Evolutionary conservation across 1,140 invertebrate species (phyloP).

Genomic region (Drosophila lacertosa): DNA sequence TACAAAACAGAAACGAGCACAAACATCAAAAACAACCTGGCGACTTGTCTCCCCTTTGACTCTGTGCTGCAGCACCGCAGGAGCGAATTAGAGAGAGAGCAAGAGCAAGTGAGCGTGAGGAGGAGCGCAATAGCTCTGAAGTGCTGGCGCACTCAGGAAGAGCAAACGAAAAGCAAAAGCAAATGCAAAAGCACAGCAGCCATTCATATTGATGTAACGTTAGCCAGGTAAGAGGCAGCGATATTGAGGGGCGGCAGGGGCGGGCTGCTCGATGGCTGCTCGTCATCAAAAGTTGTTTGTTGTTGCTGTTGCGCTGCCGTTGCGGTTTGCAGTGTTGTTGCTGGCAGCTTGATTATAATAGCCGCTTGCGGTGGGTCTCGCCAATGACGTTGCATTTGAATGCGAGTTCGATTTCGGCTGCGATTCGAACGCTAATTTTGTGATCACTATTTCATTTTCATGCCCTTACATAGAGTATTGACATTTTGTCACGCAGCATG

Average conservation of each 20-base stretch:
- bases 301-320: slow-evolving; percentile 27
- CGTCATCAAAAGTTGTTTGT: slow-evolving; percentile 55
- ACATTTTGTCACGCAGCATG: neutral
- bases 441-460: slow-evolving; percentile 20
- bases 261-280: slow-evolving; percentile 39
- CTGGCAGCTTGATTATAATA: slow-evolving; percentile 71
- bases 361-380: slow-evolving; percentile 67
- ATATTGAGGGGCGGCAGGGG: neutral
- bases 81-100: slow-evolving; percentile 20
- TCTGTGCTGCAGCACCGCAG: slow-evolving; percentile 17
- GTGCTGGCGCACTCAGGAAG: slow-evolving; percentile 43
- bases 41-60: slow-evolving; percentile 37
- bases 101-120: slow-evolving; percentile 25
- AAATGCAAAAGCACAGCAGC: slow-evolving; percentile 41
- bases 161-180: slow-evolving; percentile 17
- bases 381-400: slow-evolving; percentile 67
- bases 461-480: neutral
- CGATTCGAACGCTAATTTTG: slow-evolving; percentile 70
- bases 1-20: slow-evolving; percentile 44
- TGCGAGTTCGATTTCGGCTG: slow-evolving; percentile 40
- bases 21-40: slow-evolving; percentile 34
- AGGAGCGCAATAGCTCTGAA: slow-evolving; percentile 4
- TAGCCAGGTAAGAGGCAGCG: slow-evolving; percentile 62
- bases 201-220: slow-evolving; percentile 67
- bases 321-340: slow-evolving; percentile 13